These are phyloP conservation scores for Dendrocopos noguchii DNA, from an alignment of 2,113 vertebrate species.

Conservation along the genomic window DNA sequence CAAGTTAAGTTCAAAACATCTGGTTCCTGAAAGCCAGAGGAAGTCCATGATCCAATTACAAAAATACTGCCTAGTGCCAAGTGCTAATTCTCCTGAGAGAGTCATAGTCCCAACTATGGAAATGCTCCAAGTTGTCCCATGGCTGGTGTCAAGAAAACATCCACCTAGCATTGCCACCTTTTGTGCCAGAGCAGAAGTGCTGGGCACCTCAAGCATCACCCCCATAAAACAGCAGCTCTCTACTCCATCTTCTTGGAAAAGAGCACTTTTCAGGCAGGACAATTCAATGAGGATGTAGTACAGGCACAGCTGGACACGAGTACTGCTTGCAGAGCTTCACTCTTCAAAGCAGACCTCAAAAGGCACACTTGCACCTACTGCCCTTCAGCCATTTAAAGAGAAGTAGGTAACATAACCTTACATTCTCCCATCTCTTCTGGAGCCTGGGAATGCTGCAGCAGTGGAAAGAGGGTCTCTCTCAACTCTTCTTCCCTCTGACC, in stretches of 20 bases:
- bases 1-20: background rate
- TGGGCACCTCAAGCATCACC: background rate
- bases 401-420: background rate
- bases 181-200: background rate
- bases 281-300: background rate
- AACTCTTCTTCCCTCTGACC: background rate
- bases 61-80: background rate
- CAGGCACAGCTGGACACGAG: background rate
- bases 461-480: rapidly evolving
- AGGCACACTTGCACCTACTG: background rate
- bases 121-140: background rate
- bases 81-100: background rate
- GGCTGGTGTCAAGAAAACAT: background rate
- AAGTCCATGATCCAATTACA: background rate
- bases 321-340: rapidly evolving
- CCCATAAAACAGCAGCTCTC: background rate
- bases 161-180: rapidly evolving
- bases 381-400: background rate
- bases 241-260: background rate
- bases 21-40: background rate
- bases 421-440: background rate
- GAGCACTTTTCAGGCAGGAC: background rate
- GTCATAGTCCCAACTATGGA: background rate
- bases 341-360: background rate
- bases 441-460: background rate